A percentile compares a stretch with the other conserved stretches of the same genome.
phyloP scores from a whole-genome alignment of 2,888 invertebrate genomes.

The Argyresthia albistria region DNA sequence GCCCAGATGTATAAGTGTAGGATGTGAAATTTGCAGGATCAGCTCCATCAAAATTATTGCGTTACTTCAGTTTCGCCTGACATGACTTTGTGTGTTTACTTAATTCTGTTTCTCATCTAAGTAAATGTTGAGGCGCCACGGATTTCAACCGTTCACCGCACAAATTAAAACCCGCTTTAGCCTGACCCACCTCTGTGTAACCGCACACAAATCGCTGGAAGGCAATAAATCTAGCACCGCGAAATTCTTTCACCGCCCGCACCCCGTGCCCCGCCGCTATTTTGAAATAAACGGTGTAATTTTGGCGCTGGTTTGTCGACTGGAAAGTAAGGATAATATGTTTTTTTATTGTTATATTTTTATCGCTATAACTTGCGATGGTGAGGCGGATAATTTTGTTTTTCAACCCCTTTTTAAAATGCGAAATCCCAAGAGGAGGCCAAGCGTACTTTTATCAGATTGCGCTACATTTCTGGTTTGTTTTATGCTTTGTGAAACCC shows the following conservation, averaged over 20 bases:
- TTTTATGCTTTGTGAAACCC: not conserved
- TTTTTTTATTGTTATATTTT: not conserved
- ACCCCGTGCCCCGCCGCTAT: slow-evolving; percentile 18
- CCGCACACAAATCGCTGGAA: slow-evolving; percentile 17
- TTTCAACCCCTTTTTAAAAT: not conserved
- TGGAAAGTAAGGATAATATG: not conserved
- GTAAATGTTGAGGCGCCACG: too few species aligned
- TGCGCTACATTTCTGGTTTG: not conserved
- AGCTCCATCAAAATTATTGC: too few species aligned
- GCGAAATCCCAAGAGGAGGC: not conserved
- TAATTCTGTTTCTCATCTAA: too few species aligned
- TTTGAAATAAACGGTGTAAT: slow-evolving; percentile 37
- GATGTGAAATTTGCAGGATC: too few species aligned
- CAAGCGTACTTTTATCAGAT: not conserved
- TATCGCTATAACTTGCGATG: not conserved
- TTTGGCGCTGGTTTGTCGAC: slow-evolving; percentile 14
- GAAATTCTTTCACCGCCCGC: slow-evolving; percentile 27
- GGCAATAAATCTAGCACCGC: slow-evolving; percentile 17
- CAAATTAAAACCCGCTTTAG: slow-evolving; percentile 2
- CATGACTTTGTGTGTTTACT: too few species aligned
- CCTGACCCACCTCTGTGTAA: not conserved
- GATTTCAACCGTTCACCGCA: not conserved
- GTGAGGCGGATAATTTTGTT: not conserved
- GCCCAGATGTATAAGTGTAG: too few species aligned
- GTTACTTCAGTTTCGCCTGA: too few species aligned